Percentiles rank a stretch among this genome's conserved stretches.
These are phyloP conservation scores for Lithobius niger DNA, from an alignment of 1,140 invertebrate species.

Conservation along the genomic window DNA sequence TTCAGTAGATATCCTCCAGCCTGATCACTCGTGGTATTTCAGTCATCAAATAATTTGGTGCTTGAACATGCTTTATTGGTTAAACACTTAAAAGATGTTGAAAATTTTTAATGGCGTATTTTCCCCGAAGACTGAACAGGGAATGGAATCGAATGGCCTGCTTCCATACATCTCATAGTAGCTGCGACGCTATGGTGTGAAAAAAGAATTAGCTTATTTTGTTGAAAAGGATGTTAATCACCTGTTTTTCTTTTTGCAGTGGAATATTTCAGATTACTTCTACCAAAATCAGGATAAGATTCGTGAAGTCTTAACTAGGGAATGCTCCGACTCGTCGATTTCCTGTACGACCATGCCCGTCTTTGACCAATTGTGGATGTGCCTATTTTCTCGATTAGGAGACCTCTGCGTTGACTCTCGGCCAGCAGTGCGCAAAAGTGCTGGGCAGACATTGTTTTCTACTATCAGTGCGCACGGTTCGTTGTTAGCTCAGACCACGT, in stretches of 20 bases:
- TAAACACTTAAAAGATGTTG: too few relatives aligned
- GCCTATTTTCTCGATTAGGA: slow-evolving; percentile 73
- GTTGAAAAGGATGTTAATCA: not conserved
- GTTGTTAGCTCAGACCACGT: slow-evolving; percentile 69
- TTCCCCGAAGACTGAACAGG: too few relatives aligned
- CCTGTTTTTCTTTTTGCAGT: slow-evolving; percentile 44
- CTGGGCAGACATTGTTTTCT: slow-evolving; percentile 94
- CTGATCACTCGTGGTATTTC: too few relatives aligned
- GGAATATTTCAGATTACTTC: slow-evolving; percentile 95
- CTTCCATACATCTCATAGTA: too few relatives aligned
- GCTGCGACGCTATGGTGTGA: too few relatives aligned
- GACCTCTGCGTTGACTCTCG: slow-evolving; percentile 89
- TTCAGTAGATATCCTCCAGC: too few relatives aligned
- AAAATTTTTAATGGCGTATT: too few relatives aligned
- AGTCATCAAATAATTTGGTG: too few relatives aligned
- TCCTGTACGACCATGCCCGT: slow-evolving; percentile 73
- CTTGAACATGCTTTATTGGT: too few relatives aligned
- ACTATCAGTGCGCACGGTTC: slow-evolving; percentile 91
- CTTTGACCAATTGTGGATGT: slow-evolving; percentile 92
- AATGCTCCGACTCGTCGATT: slow-evolving; percentile 52
- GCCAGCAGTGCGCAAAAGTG: slow-evolving; percentile 93
- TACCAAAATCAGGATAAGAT: slow-evolving; percentile 89
- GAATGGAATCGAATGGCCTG: too few relatives aligned
- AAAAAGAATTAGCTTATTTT: too few relatives aligned
- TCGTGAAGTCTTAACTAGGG: slow-evolving; percentile 49